Base-by-base conservation (phyloP, 2,113 vertebrate species). In the Pseudopipra pipra region DNA sequence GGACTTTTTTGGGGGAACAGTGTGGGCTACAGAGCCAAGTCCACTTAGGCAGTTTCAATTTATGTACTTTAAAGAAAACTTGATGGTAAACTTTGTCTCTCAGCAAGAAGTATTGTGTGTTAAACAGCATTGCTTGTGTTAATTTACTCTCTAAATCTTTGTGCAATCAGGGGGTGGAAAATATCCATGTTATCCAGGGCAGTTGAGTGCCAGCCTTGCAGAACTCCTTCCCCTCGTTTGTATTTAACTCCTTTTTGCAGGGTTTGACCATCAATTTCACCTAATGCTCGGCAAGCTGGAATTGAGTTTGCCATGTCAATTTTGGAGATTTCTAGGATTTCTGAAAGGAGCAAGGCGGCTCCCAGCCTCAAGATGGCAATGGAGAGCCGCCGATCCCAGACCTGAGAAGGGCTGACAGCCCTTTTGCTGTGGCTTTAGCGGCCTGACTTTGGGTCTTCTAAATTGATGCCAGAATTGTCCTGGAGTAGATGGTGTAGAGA, bases 341-440 rank as follows among this genome's bases (percentile, higher is more conserved):
- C n/a, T 87, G 89, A 44, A 47, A 43, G 80, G 20, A 35, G 31
- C 41, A n/a, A 58, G 37, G 85, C 93, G 66, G 62, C 56, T 96
- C 33, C 23, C 76, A 92, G 73, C 96, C 96, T 92, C 88, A 90
- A 94, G 96, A 89, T 96, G 96, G 93, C 96, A 94, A 68, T 76
- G 86, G 39, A 90, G 95, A 92, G 80, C 95, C 15, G 1, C 52
- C 0, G 6, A 85, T 49, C 9, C 7, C 15, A 66, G 51, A 12
- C 4, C 17, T 21, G 66, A 23, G 13, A 22, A 47, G 66, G 56
- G 12, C 44, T 52, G 72, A 15, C n/a, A 44, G 43, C 44, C 7
- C 27, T 76, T 43, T 66, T 65, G 33, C 58, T 47, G 30, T 3
- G 55, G 13, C 46, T 74, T 59, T 30, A 25, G 10, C 9, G 59